These are phyloP conservation scores for Anthoscopus minutus DNA, from an alignment of 2,113 vertebrate genomes.

Conservation along the genomic window DNA sequence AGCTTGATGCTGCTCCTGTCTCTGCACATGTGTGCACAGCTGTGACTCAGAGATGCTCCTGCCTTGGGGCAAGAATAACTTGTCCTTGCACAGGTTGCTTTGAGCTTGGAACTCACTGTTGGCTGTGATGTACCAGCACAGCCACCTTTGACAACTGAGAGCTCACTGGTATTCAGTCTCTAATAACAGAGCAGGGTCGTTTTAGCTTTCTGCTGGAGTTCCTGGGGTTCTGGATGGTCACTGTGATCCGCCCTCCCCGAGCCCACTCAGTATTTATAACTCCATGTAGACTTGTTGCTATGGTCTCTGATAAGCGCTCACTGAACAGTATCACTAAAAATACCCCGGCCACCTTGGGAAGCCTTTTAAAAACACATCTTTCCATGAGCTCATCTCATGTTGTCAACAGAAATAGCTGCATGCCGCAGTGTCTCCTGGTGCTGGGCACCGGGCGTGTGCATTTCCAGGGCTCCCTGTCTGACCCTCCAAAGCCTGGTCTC, in stretches of 20 bases:
- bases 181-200: not conserved
- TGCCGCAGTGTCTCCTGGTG: not conserved
- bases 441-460: not conserved
- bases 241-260: not conserved
- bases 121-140: not conserved
- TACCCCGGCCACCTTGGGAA: constrained; percentile 62
- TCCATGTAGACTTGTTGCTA: constrained; percentile 68
- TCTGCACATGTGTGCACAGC: not conserved
- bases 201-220: constrained; percentile 50
- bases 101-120: not conserved
- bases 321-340: constrained; percentile 63
- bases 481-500: not conserved
- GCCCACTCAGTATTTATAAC: constrained; percentile 60
- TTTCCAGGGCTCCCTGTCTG: not conserved
- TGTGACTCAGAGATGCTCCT: not conserved
- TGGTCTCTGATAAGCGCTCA: constrained; percentile 63
- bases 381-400: constrained; percentile 65
- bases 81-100: constrained; percentile 11
- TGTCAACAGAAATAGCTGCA: constrained; percentile 48
- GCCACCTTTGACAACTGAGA: constrained; percentile 43
- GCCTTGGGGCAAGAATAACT: not conserved
- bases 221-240: constrained; percentile 50
- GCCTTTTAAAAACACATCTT: constrained; percentile 62
- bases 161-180: constrained; percentile 10
- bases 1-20: not conserved